Evolutionary conservation across 2,113 vertebrate species (phyloP), one percentile per base, ranked within the genome.

Genomic region (Geococcyx californianus): DNA sequence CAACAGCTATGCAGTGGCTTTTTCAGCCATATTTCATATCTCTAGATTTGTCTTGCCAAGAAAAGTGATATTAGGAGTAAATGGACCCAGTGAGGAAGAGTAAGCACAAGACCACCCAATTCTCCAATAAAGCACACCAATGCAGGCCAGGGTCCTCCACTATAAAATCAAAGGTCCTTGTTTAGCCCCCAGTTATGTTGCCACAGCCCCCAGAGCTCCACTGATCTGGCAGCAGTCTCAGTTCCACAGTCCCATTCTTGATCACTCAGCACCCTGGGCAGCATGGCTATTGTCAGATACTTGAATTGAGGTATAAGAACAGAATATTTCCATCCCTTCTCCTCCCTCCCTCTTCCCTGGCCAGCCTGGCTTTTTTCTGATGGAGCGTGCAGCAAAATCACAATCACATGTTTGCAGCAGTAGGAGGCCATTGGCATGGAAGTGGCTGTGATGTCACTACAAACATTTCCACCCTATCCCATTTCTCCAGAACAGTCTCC

Each of bases 301-400:
- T 92, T 95, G 94, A 95, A 88, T 84, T 80, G 66, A 89, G 92
- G 89, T 84, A 94, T 79, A 92, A 94, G 79, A 94, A 75, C 64
- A 64, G 85, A 96, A 42, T 95, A 95, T 96, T 96, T 94, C 95
- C 24, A 2, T 84, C 91, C 80, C 79, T 83, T 94, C 88, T 92
- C 79, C 79, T 92, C 90, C 87, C 87, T 95, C 79, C 51, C 75
- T 44, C 55, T 86, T 96, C 85, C 94, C 75, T 0, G 20, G 80
- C 92, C 93, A 94, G 93, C 85, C 96, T 93, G 92, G 90, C 92
- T 96, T 68, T 96, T 56, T 82, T 93, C 94, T 86, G 93, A 66
- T 69, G 93, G 94, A 95, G 94, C 92, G 88, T 96, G 95, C 94
- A 96, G 90, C 87, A 97, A 96, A 97, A 97, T 96, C 96, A 96